Base-by-base conservation (phyloP, 2,888 invertebrate genomes). In the Cataglyphis rosenhaueri region DNA sequence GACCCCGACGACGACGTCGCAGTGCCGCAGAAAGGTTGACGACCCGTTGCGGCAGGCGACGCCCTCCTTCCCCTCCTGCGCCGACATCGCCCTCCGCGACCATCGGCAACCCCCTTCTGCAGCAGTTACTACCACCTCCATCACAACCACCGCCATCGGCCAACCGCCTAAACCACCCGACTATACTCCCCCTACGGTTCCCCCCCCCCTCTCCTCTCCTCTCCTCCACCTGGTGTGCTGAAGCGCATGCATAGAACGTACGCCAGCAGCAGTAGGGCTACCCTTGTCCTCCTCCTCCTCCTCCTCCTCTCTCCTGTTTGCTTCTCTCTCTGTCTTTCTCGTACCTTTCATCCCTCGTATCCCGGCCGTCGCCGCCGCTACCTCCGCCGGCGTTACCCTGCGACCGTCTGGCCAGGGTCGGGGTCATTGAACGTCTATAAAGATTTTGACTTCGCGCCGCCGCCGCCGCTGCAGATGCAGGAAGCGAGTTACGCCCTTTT, bases 391-490 rank as follows among this genome's bases (percentile, higher is more conserved):
- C 82, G 82, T 75, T 76, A 86, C 85, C 88, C 91, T 88, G 86
- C 91, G 88, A 91, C 90, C 92, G 94, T 94, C 94, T 94, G 92
- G 94, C 94, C 94, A 94, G 94, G 94, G 93, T 94, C 93, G 94
- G 94, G 94, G 94, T 94, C 94, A 93, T 94, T 94, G 94, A 94
- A 94, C 94, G 94, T 94, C 94, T 94, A 94, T 94, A 94, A 94
- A 94, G 94, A 94, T 94, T 94, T 94, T 92, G 93, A 93, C 93
- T 93, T 86, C 71, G 62, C 89, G 88, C 82, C 86, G 62, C 85
- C 82, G 88, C 71, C 71, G 83, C 81, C 76, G 86, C 84, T 85
- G 86, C 86, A 81, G 85, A 86, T 89, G 84, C 89, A 89, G 88
- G 81, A 85, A 83, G 74, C 84, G 82, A 83, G 89, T 76, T 84